Evolutionary conservation across 2,888 invertebrate genomes (phyloP).

Genomic region (Troglohyphantes excavatus): DNA sequence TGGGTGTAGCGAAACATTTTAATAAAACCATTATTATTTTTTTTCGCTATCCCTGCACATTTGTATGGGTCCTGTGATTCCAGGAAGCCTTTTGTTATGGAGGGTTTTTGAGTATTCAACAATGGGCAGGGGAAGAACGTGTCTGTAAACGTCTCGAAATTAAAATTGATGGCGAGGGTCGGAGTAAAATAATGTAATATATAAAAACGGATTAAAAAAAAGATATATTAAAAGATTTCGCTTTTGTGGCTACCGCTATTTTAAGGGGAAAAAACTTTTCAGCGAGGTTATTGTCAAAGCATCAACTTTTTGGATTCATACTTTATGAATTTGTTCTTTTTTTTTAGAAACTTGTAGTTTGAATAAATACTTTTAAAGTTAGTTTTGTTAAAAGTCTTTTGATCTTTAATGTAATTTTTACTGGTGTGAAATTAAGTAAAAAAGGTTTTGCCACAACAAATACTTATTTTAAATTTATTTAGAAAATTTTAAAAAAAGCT

Average conservation of each 20-base stretch:
- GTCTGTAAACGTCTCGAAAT: conserved; percentile 61
- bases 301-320: background rate
- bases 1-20: conserved; percentile 21
- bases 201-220: conserved; percentile 10
- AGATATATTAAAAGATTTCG: background rate
- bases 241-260: background rate
- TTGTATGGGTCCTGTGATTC: conserved; percentile 27
- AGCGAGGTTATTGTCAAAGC: background rate
- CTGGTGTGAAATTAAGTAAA: no score
- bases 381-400: no score
- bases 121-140: conserved; percentile 43
- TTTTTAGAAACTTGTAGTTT: no score
- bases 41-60: background rate
- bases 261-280: background rate
- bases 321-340: no score
- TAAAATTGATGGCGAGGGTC: conserved; percentile 64
- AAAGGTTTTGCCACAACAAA: no score
- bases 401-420: no score
- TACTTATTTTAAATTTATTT: no score
- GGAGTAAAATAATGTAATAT: conserved; percentile 7
- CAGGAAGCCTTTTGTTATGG: conserved; percentile 57
- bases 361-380: no score
- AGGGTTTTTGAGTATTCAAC: conserved; percentile 61
- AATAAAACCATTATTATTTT: conserved; percentile 39
- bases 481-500: no score